These are phyloP conservation scores for Lordiphosa collinella DNA, from an alignment of 1,140 invertebrate genomes.

Conservation along the genomic window DNA sequence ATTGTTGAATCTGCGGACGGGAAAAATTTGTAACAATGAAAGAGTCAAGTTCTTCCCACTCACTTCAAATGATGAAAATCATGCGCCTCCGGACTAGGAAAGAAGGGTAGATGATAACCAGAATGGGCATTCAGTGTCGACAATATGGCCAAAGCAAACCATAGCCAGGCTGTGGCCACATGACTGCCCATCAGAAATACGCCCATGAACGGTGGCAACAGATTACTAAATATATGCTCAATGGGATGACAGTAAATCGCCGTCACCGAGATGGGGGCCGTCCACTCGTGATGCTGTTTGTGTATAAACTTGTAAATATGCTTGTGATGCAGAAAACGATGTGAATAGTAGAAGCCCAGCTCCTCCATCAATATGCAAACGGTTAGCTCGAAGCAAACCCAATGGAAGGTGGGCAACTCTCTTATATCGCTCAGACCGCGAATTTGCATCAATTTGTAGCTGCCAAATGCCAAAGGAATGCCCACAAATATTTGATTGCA, in stretches of 20 bases:
- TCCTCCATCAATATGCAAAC: constrained; percentile 91
- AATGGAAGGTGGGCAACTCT: constrained; percentile 90
- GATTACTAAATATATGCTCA: constrained; percentile 91
- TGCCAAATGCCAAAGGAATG: constrained; percentile 83
- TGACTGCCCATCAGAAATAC: constrained; percentile 91
- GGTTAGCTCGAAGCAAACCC: constrained; percentile 89
- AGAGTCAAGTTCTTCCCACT: too few relatives aligned
- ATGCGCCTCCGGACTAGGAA: constrained; percentile 94
- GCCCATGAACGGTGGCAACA: constrained; percentile 89
- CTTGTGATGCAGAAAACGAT: constrained; percentile 89
- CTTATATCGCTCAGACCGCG: constrained; percentile 85
- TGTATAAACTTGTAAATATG: constrained; percentile 91
- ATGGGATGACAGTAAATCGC: constrained; percentile 93
- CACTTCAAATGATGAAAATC: constrained; percentile 95
- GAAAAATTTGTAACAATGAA: too few relatives aligned
- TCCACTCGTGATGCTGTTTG: constrained; percentile 93
- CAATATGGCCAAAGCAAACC: constrained; percentile 89
- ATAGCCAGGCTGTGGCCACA: constrained; percentile 90
- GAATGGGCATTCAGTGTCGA: constrained; percentile 92
- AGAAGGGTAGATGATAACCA: constrained; percentile 93
- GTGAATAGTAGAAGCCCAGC: constrained; percentile 92
- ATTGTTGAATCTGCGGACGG: constrained; percentile 93
- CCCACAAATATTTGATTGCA: constrained; percentile 90
- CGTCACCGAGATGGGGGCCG: constrained; percentile 90
- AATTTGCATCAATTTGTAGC: constrained; percentile 84